phyloP scores from a whole-genome alignment of 2,888 invertebrate genomes.

The Helicoverpa assulta region DNA sequence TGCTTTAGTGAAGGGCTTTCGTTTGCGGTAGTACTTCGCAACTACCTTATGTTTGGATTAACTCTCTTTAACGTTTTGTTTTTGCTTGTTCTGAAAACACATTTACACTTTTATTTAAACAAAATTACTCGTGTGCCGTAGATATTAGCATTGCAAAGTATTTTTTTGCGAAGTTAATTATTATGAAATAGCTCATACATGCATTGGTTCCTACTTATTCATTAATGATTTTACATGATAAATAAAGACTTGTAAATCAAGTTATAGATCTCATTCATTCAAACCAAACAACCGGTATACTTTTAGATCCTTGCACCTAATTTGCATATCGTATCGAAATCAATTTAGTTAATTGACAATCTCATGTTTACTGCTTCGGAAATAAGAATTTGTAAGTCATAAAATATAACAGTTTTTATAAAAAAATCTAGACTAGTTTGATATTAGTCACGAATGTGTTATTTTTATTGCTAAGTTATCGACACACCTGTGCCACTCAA shows the following conservation, averaged over 20 bases:
- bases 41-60: conserved; percentile 17
- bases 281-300: conserved; percentile 1
- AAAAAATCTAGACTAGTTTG: conserved; percentile 36
- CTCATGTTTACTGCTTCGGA: conserved; percentile 7
- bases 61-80: background rate
- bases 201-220: background rate
- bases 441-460: conserved; percentile 31
- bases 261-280: conserved; percentile 21
- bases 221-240: too few relatives aligned
- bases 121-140: background rate
- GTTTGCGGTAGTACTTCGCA: conserved; percentile 23
- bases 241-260: background rate
- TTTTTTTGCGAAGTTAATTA: background rate
- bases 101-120: background rate
- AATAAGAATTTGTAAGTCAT: background rate
- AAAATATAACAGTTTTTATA: conserved; percentile 7
- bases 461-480: conserved; percentile 48
- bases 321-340: conserved; percentile 12
- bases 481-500: conserved; percentile 49
- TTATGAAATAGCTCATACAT: background rate
- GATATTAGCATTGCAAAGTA: background rate
- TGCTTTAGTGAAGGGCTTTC: conserved; percentile 39
- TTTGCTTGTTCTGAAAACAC: conserved; percentile 7
- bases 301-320: conserved; percentile 14
- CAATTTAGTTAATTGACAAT: conserved; percentile 14